Evolutionary conservation across 1,140 invertebrate species (phyloP), one percentile per base, ranked within the genome.

Genomic region (Marisa cornuarietis): DNA sequence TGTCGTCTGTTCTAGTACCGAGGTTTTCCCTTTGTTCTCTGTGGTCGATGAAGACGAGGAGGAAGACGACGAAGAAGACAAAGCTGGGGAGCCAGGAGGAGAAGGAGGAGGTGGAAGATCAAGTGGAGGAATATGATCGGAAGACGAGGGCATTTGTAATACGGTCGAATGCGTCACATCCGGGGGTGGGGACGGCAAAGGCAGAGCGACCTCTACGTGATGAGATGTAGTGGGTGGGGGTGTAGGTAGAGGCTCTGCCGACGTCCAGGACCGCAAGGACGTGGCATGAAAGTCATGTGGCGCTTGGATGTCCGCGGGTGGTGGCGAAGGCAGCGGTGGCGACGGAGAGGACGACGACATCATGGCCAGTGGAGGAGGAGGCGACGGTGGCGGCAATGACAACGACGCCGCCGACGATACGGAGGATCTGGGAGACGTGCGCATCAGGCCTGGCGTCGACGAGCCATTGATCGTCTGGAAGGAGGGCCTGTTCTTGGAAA

Each of bases 401-500:
- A 63, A n/a, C 49, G 51, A 8, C 31, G 76, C 52, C 26, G 63
- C 66, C 9, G 61, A 42, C 51, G 22, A 14, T 4, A 42, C 22
- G 74, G 76, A 51, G 51, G 76, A 20, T 68, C 63, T 63, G 68
- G 63, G 49, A 13, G 26, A 24, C 6, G 65, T 5, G 26, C 65
- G 65, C 14, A 11, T 18, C 26, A 31, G 11, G n/a, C 54, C 76
- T n/a, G 76, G 76, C 54, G 76, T 77, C 22, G 76, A 77, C 14
- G 76, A 77, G 54, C 76, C 76, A n/a, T 77, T 63, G 76, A 77
- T 77, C 2, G 76, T 77, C 63, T 77, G 62, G 65, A 77, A 77
- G 31, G 76, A 77, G n/a, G 76, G 76, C 14, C 76, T 62, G 65
- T 77, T 63, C 22, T 69, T 68, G 20, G 11, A 18, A n/a, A 13